phyloP scores from a whole-genome alignment of 2,113 vertebrate species.

The Elaphurus davidianus region DNA sequence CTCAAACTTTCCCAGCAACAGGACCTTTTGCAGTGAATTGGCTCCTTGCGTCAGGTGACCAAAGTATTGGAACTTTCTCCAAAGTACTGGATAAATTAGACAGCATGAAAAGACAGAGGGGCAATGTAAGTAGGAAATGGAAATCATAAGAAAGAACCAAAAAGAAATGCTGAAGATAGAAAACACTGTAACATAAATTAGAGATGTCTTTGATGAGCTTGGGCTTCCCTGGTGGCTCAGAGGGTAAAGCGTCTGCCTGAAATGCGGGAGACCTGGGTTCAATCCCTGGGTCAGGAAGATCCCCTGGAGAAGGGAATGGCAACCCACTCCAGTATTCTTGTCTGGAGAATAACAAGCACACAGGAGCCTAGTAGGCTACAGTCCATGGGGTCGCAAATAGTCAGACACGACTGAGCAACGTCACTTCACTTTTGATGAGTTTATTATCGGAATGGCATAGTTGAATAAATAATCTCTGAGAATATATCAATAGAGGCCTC shows the following conservation, averaged over 20 bases:
- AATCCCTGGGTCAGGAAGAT: too few species aligned
- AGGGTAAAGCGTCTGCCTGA: background rate
- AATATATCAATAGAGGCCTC: background rate
- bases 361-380: background rate
- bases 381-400: background rate
- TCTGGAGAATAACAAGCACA: background rate
- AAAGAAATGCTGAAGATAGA: background rate
- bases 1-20: background rate
- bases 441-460: background rate
- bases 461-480: background rate
- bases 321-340: background rate
- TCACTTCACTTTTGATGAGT: background rate
- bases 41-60: background rate
- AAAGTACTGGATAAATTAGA: background rate
- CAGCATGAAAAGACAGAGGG: background rate
- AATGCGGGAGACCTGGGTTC: background rate
- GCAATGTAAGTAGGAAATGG: background rate
- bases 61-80: background rate
- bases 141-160: background rate
- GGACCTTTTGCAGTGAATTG: background rate
- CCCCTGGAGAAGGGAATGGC: background rate
- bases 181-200: background rate
- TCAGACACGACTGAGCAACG: accelerated
- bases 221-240: background rate
- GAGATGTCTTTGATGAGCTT: background rate